Evolutionary conservation across 2,113 vertebrate genomes (phyloP), one percentile per base, ranked within the genome.

Genomic region (Microcebus tavaratra): DNA sequence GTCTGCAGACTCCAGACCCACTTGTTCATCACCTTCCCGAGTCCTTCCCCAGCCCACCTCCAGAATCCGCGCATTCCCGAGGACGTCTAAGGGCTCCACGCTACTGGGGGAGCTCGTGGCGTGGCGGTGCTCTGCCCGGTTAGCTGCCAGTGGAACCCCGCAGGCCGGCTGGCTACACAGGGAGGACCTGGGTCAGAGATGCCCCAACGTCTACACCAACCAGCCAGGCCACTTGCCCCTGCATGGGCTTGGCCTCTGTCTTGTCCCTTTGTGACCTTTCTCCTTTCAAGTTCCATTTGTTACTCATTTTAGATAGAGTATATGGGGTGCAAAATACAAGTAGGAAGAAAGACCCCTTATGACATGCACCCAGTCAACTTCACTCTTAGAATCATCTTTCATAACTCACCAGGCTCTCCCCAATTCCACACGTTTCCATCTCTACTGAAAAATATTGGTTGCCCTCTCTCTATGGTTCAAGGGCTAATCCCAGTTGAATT

Each of bases 401-500:
- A 1, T 59, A 50, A 55, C 23, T 73, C 25, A 20, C 42, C 17
- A 78, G 89, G 45, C 7, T 65, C 1, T 73, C 61, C 72, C 78
- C 67, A 20, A 4, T 5, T 86, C 73, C 68, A 6, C 31, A 27
- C 42, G 82, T 15, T 15, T 25, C n/a, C 31, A 7, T 73, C 80
- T 59, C 27, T 39, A 23, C 48, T 93, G 20, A 57, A 73, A 83
- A 91, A 53, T 57, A 84, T 7, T 57, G 34, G 5, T 42, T 42
- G 7, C n/a, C 6, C 8, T 59, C 48, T 88, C 48, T 79, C 8
- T 53, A 0, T 67, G 23, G 88, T 65, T 67, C 10, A 73, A 36
- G 34, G 68, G 72, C 29, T 92, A 79, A 97, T 87, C 70, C 55
- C 55, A 17, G 6, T 27, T 89, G 68, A 83, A 90, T 86, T 88